Conservation (phyloP, 2,113 vertebrate genomes). For the Seriola rivoliana region DNA sequence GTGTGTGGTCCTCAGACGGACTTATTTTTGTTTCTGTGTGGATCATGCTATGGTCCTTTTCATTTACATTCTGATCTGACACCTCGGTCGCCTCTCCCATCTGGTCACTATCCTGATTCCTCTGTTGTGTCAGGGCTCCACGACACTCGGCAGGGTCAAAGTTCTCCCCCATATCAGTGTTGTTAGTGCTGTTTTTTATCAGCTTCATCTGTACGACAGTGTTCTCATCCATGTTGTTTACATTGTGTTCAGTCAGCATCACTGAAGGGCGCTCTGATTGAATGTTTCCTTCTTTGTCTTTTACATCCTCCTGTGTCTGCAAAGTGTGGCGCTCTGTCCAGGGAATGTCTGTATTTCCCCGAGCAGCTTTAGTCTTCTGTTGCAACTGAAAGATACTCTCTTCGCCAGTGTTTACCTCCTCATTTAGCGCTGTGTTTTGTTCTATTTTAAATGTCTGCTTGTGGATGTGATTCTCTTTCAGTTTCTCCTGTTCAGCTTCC, state of each 20-base stretch:
- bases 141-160: background rate
- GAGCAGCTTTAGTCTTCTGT: background rate
- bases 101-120: background rate
- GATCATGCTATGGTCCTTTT: constrained; percentile 12
- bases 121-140: background rate
- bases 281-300: background rate
- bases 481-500: background rate
- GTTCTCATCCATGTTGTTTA: background rate
- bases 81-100: background rate
- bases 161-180: background rate
- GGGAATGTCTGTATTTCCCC: background rate
- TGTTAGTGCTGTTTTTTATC: background rate
- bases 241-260: background rate
- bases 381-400: background rate
- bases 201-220: background rate
- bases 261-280: background rate
- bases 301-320: background rate
- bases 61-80: constrained; percentile 14
- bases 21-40: background rate
- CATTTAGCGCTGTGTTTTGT: background rate
- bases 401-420: constrained; percentile 7
- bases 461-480: background rate
- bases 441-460: background rate
- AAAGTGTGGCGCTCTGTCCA: background rate
- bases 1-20: background rate